Evolutionary conservation across 2,888 invertebrate genomes (phyloP), one percentile per base, ranked within the genome.

Genomic region (Drosophila nr. medialis): DNA sequence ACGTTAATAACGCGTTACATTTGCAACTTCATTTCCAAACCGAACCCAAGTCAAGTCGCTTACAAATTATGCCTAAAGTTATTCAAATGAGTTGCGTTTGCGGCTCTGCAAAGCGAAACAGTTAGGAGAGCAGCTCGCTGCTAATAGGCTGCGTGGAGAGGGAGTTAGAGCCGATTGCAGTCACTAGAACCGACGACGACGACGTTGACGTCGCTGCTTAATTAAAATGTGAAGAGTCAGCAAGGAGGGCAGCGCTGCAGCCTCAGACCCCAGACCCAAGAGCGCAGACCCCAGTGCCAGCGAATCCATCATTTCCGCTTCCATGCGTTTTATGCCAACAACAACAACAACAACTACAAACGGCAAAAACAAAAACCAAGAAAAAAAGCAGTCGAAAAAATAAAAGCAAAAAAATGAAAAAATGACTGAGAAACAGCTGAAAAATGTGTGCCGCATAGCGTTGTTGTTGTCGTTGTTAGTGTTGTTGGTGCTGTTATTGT

Each of bases 301-400:
- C 90, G 91, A 91, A 92, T 92, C 91, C 92, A 92, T 92, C 92
- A 92, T 92, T 92, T 92, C 92, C 92, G 92, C 92, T 92, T 92
- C 91, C 92, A 91, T 92, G 92, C 89, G 91, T 90, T 91, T 90
- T 63, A 65, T 73, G 82, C 81, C 81, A 80, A 66, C 69, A 50
- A 29, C 50, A 49, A 15, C 24, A 49, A 18, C 29, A 50, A 13
- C 29, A 50, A 45, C 45, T 15, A 30, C 56, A 42, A 42, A 56
- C 5, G 40, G 80, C 75, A 75, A 64, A 49, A 61, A 64, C 50
- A 38, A 66, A 45, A 51, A 56, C 21, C 2, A 4, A 24, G 24
- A 40, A 58, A 59, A 59, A 54, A 63, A 45, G 56, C 60, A 60
- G 42, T 53, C 38, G 32, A 55, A 67, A 68, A 64, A 55, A 34